phyloP scores from a whole-genome alignment of 2,888 invertebrate species.

The Helobdella robusta region DNA sequence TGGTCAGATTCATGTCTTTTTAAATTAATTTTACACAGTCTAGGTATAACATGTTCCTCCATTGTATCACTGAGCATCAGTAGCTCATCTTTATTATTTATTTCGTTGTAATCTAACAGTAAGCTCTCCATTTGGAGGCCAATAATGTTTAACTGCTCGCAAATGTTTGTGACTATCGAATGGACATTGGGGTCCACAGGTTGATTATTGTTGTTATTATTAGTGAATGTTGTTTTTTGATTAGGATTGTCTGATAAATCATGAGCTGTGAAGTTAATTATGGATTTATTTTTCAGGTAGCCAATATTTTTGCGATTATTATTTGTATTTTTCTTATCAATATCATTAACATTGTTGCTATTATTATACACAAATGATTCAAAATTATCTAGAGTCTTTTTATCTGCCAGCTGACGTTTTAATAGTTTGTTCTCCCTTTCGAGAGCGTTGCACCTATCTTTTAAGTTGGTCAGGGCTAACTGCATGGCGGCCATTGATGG shows the following conservation, averaged over 20 bases:
- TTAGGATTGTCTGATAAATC: neutral
- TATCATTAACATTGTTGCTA: too few relatives aligned
- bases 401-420: neutral
- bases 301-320: neutral
- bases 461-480: neutral
- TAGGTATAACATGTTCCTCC: too few relatives aligned
- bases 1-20: too few relatives aligned
- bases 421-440: conserved; percentile 11
- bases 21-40: too few relatives aligned
- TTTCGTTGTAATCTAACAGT: conserved; percentile 1
- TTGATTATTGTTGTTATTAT: neutral
- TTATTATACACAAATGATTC: too few relatives aligned
- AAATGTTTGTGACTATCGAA: conserved; percentile 5
- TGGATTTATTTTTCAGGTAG: neutral
- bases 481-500: neutral
- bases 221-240: neutral
- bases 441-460: conserved; percentile 1
- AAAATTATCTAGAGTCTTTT: neutral
- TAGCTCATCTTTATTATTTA: conserved; percentile 10
- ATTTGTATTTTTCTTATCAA: too few relatives aligned
- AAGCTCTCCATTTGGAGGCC: conserved; percentile 6
- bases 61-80: too few relatives aligned
- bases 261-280: neutral
- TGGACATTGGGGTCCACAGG: neutral
- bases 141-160: neutral